Percentiles rank a stretch among this genome's conserved stretches.
Evolutionary conservation across 2,113 vertebrate genomes (phyloP).

Genomic region (Noctilio leporinus): DNA sequence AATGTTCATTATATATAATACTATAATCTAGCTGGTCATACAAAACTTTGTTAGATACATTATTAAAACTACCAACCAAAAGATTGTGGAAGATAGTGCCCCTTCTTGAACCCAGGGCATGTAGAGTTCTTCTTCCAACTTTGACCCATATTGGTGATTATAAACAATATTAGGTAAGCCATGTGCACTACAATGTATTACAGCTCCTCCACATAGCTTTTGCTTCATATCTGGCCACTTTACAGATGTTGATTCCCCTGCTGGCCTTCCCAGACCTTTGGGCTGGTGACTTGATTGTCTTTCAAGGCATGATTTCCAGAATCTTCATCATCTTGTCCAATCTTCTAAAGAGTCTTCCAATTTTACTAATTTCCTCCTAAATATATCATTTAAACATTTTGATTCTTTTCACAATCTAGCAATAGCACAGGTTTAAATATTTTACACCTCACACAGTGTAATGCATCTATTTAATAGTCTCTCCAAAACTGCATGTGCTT

Average conservation of each 20-base stretch:
- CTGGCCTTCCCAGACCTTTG: background rate
- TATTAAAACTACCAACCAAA: background rate
- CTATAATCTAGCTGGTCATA: background rate
- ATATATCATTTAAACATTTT: background rate
- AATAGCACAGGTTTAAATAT: background rate
- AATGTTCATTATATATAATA: background rate
- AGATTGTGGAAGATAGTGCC: background rate
- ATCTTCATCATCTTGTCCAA: too few species aligned
- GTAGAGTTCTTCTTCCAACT: background rate
- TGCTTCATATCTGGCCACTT: background rate
- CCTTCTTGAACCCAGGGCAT: background rate
- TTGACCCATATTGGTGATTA: accelerated
- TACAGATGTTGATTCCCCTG: background rate
- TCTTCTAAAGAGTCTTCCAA: background rate
- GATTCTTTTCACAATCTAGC: background rate
- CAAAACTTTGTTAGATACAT: background rate
- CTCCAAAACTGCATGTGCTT: background rate
- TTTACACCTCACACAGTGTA: background rate
- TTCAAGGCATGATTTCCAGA: background rate
- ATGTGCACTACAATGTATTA: background rate
- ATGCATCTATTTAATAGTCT: background rate
- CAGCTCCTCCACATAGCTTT: too few species aligned
- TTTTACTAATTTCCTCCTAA: background rate
- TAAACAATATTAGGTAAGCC: too few species aligned
- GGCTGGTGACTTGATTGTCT: background rate